These are phyloP conservation scores for Eudyptes chrysolophus DNA, from an alignment of 2,113 vertebrate species.

Conservation along the genomic window DNA sequence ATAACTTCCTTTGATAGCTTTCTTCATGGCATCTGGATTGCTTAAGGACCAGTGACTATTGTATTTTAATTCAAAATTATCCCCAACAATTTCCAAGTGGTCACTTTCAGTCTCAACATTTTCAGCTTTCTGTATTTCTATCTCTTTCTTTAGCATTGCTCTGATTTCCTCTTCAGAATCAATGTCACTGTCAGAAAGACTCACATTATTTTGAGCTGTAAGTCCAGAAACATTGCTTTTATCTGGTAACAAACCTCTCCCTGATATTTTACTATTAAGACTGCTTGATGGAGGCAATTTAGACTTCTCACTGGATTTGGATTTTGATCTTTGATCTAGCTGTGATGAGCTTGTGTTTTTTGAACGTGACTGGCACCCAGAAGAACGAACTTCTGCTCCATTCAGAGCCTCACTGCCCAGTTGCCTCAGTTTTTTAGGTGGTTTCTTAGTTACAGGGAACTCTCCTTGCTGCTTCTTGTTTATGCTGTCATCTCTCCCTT, in stretches of 20 bases:
- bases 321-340: not conserved
- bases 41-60: slow-evolving; percentile 28
- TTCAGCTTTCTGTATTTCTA: slow-evolving; percentile 1
- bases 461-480: slow-evolving; percentile 84
- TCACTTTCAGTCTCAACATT: slow-evolving; percentile 52
- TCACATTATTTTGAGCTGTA: not conserved
- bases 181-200: slow-evolving; percentile 56
- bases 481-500: slow-evolving; percentile 76
- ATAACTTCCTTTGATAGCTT: not conserved
- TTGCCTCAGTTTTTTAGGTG: not conserved
- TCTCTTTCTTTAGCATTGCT: slow-evolving; percentile 64
- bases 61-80: slow-evolving; percentile 76
- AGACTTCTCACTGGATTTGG: not conserved
- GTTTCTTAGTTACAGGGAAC: slow-evolving; percentile 64
- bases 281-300: not conserved
- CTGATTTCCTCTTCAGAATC: slow-evolving; percentile 85
- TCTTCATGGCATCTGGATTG: not conserved
- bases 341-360: not conserved
- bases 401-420: not conserved
- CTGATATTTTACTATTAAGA: not conserved
- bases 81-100: slow-evolving; percentile 83
- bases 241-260: not conserved
- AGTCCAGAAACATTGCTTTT: not conserved
- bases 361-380: not conserved
- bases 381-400: not conserved